Conservation (phyloP, 2,797 vertebrate genomes). For the Pangasius krempfi region DNA sequence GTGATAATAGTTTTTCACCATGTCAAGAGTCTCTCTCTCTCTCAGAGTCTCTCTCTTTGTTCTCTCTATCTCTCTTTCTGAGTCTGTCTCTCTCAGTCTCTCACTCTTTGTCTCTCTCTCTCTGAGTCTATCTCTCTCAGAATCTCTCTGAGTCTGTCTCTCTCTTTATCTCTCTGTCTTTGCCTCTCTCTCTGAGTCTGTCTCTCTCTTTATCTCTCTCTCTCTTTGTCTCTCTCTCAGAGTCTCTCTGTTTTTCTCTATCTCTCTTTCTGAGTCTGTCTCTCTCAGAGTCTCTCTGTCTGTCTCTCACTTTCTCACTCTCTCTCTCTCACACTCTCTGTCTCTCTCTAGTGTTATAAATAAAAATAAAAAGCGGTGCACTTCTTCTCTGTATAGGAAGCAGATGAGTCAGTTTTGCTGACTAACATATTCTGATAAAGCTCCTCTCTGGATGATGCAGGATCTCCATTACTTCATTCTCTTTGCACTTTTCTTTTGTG, state of each 20-base stretch:
- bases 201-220: not conserved
- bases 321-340: not conserved
- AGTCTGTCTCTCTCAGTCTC: not conserved
- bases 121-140: not conserved
- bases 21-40: not conserved
- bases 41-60: not conserved
- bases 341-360: slow-evolving; percentile 30
- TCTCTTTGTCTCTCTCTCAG: not conserved
- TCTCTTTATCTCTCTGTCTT: not conserved
- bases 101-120: not conserved
- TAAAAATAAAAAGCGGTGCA: slow-evolving; percentile 38
- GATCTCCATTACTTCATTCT: slow-evolving; percentile 15
- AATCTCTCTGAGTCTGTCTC: not conserved
- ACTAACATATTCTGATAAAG: slow-evolving; percentile 22
- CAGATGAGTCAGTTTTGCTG: slow-evolving; percentile 45
- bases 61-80: not conserved
- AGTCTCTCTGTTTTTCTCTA: not conserved
- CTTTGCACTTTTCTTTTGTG: slow-evolving; percentile 22
- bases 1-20: not conserved
- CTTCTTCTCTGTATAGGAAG: slow-evolving; percentile 12
- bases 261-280: too few relatives aligned
- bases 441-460: slow-evolving; percentile 19
- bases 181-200: not conserved
- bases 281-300: not conserved
- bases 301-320: not conserved